phyloP scores from a whole-genome alignment of 2,888 invertebrate species.

The Harmothoe impar region DNA sequence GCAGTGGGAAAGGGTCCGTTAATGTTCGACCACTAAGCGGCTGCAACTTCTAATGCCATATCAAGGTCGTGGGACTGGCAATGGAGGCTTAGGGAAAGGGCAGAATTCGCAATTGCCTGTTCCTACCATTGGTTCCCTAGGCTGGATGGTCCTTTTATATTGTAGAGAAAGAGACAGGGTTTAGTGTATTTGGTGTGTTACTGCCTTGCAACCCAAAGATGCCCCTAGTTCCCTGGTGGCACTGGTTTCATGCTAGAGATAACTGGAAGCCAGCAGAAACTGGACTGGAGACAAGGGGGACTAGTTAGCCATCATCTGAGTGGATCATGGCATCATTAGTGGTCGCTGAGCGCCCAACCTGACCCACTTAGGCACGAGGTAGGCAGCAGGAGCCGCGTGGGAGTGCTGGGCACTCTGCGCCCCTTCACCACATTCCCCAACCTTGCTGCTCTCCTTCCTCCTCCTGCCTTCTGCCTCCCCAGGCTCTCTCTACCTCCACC shows the following conservation, averaged over 20 bases:
- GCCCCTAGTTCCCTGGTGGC: not conserved
- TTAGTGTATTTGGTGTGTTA: too few species aligned
- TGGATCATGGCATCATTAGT: slow-evolving; percentile 52
- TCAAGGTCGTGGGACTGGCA: not conserved
- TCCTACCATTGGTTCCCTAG: not conserved
- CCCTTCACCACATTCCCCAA: not conserved
- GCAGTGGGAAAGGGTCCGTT: not conserved
- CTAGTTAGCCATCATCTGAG: slow-evolving; percentile 52
- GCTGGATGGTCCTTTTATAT: too few species aligned
- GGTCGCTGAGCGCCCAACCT: not conserved
- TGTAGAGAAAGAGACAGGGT: too few species aligned
- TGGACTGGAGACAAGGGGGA: slow-evolving; percentile 33
- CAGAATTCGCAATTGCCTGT: not conserved
- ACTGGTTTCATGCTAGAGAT: slow-evolving; percentile 15
- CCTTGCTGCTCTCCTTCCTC: not conserved
- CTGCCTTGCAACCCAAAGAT: not conserved
- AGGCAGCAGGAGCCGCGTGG: not conserved
- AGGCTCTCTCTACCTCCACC: not conserved
- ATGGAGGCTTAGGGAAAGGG: not conserved
- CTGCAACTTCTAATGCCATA: slow-evolving; percentile 17
- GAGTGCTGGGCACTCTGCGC: not conserved
- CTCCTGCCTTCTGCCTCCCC: not conserved
- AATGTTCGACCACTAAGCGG: not conserved
- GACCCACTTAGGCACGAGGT: slow-evolving; percentile 45
- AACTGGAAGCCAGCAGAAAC: not conserved